Evolutionary conservation across 2,113 vertebrate genomes (phyloP), one percentile per base, ranked within the genome.

Genomic region (Colistium nudipinnis): DNA sequence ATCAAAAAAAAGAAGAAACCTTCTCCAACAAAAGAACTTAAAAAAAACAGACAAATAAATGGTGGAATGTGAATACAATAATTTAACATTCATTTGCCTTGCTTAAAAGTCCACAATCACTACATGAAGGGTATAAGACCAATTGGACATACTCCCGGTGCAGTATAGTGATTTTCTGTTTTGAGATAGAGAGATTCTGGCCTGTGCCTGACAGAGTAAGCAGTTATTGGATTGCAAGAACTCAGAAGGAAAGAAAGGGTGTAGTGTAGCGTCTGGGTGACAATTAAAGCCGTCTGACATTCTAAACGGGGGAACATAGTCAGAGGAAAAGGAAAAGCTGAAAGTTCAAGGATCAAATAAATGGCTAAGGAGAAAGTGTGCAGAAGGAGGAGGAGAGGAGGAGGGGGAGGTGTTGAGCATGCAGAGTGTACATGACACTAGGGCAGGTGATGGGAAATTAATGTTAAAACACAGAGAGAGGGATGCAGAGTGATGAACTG

Each of bases 391-490:
- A 63, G 48, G 48, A 60, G 25, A 60, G 25, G 43, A 67, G 4
- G 49, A 80, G 19, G 31, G 77, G 38, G 70, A 77, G 51, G 59
- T 53, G 54, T 71, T 84, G 45, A 74, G 76, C 64, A 84, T 80
- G 64, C 82, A 64, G 70, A 69, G 70, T 62, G 52, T 19, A 56
- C 38, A 20, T 70, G 76, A 85, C 70, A 86, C 84, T 62, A 82
- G 81, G 67, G 80, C 81, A 87, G 83, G 75, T 83, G 80, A 82
- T 66, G 54, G 75, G 80, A 82, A 35, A 33, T 77, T 82, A 90
- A 80, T 84, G 75, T 78, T 87, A 78, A 82, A 70, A 84, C 60
- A 48, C 35, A 59, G 63, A 62, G 74, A 59, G 65, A 74, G 47
- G 39, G 68, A 59, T 53, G 61, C 12, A 68, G 56, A 56, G 52